Conservation (phyloP, 2,888 invertebrate species). For the Druceiella hillmani region DNA sequence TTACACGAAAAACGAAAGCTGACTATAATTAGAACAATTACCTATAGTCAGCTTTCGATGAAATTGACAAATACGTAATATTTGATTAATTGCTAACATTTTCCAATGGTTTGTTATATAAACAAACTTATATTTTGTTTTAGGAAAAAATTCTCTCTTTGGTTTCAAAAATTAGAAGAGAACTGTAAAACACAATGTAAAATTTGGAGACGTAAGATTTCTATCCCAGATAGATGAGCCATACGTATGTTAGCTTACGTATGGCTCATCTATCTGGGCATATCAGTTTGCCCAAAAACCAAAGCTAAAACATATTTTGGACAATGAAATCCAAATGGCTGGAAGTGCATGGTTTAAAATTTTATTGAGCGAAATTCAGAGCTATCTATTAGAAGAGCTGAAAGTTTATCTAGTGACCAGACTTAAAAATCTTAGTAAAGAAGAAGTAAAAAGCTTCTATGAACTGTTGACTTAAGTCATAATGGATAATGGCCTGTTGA, state of each 20-base stretch:
- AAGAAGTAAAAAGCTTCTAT: too few species aligned
- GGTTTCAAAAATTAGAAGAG: conserved; percentile 17
- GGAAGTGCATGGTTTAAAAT: too few species aligned
- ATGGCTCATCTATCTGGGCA: too few species aligned
- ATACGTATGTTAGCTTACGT: too few species aligned
- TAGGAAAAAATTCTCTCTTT: conserved; percentile 10
- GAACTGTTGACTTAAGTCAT: too few species aligned
- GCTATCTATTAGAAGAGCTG: conserved; percentile 25
- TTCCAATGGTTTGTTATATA: too few species aligned
- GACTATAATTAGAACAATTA: background rate
- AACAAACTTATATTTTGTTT: conserved; percentile 9
- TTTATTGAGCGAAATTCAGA: conserved; percentile 20
- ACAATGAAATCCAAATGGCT: conserved; percentile 24
- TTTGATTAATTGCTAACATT: too few species aligned
- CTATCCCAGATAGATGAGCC: too few species aligned
- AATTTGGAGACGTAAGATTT: conserved; percentile 22
- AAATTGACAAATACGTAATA: too few species aligned
- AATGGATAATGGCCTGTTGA: too few species aligned
- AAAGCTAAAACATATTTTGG: conserved; percentile 24
- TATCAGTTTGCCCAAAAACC: conserved; percentile 26
- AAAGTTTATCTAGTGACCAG: conserved; percentile 26
- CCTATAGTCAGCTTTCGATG: background rate
- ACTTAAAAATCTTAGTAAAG: conserved; percentile 25
- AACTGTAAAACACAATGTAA: conserved; percentile 21
- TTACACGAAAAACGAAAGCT: too few species aligned